Evolutionary conservation across 2,888 invertebrate species (phyloP).

Genomic region (Tupiocoris notatus): DNA sequence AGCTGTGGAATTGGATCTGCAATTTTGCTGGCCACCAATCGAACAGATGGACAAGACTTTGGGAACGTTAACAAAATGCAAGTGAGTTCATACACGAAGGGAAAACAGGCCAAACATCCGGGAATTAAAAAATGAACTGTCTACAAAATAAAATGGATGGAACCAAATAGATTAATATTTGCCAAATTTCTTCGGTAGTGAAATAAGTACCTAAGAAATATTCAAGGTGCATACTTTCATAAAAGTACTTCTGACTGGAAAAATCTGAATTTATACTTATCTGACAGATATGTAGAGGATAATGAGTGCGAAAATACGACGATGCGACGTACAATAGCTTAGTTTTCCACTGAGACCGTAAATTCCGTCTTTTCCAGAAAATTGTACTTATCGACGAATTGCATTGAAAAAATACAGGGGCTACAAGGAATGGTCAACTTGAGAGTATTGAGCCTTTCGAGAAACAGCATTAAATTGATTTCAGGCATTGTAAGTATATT

Average conservation of each 20-base stretch:
- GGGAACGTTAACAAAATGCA: constrained; percentile 24
- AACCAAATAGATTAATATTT: background rate
- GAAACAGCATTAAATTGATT: constrained; percentile 29
- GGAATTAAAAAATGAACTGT: background rate
- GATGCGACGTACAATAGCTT: too few relatives aligned
- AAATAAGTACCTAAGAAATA: too few relatives aligned
- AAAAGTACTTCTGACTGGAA: too few relatives aligned
- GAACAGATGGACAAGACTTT: constrained; percentile 36
- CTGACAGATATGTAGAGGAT: too few relatives aligned
- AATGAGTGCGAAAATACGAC: too few relatives aligned
- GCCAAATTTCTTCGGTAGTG: background rate
- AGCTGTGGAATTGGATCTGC: constrained; percentile 21
- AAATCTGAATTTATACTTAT: too few relatives aligned
- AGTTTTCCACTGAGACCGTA: too few relatives aligned
- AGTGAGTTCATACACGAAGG: constrained; percentile 14
- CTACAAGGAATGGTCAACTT: constrained; percentile 29
- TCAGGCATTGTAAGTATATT: constrained; percentile 31
- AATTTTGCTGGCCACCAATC: constrained; percentile 34
- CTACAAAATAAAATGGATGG: background rate
- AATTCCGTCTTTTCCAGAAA: constrained; percentile 5
- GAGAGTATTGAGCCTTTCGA: constrained; percentile 18
- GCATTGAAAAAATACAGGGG: constrained; percentile 32
- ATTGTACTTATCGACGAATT: constrained; percentile 30
- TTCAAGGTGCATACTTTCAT: too few relatives aligned
- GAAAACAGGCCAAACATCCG: background rate